Percentiles rank a stretch among this genome's conserved stretches.
Evolutionary conservation across 2,113 vertebrate genomes (phyloP).

Genomic region (Rostratula benghalensis): DNA sequence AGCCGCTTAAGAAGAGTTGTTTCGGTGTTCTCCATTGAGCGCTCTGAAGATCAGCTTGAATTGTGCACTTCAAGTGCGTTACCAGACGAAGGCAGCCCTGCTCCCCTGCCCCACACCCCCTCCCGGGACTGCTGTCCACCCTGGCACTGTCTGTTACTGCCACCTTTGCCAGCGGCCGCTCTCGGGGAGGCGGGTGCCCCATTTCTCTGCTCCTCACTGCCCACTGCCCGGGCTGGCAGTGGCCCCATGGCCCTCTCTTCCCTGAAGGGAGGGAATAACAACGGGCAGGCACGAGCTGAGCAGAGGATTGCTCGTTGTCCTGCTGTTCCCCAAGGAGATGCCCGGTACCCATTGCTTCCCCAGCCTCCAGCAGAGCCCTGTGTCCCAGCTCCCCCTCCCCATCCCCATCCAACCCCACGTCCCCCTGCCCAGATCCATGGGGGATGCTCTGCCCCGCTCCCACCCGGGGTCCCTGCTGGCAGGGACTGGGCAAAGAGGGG

Average conservation of each 20-base stretch:
- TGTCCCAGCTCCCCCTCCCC: background rate
- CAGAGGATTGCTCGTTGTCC: background rate
- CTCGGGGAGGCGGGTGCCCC: fast-evolving
- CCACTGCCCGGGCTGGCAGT: fast-evolving
- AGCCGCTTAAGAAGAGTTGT: background rate
- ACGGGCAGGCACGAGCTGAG: fast-evolving
- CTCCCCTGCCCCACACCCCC: fast-evolving
- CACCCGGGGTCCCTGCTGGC: fast-evolving
- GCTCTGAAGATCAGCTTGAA: background rate
- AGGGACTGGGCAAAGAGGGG: background rate
- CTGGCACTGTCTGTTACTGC: background rate
- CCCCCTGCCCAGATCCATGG: too few relatives aligned
- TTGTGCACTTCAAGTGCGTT: background rate
- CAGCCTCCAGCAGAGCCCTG: fast-evolving
- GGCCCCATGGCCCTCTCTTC: fast-evolving
- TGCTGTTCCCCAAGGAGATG: too few relatives aligned
- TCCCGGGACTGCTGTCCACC: fast-evolving
- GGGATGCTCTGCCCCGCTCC: fast-evolving
- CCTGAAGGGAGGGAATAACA: fast-evolving
- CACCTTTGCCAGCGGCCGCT: fast-evolving
- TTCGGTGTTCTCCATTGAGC: background rate
- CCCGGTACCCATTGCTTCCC: fast-evolving
- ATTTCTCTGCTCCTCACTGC: too few relatives aligned
- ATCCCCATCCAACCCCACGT: fast-evolving
- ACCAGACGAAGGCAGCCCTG: background rate